Evolutionary conservation across 2,888 invertebrate species (phyloP).

Genomic region (Orgyia antiqua): DNA sequence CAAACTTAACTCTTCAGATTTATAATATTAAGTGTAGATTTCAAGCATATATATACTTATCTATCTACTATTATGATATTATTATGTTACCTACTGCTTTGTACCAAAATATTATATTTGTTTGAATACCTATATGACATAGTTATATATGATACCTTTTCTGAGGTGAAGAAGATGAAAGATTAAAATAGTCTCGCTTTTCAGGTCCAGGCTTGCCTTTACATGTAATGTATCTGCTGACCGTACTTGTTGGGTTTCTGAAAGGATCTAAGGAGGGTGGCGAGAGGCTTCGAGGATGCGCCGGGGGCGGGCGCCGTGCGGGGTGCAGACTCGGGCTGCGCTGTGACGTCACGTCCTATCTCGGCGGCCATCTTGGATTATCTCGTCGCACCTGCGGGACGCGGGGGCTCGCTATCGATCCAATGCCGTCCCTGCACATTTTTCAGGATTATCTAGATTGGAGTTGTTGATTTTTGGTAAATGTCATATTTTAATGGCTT

Average conservation of each 20-base stretch:
- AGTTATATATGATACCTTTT: no score
- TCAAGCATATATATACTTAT: no score
- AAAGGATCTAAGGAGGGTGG: constrained; percentile 78
- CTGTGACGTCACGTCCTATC: constrained; percentile 79
- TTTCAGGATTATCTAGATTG: constrained; percentile 60
- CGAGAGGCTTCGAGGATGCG: constrained; percentile 71
- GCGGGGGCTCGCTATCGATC: constrained; percentile 66
- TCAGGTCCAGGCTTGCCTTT: no score
- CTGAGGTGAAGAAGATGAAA: no score
- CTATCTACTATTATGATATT: no score
- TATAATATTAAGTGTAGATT: no score
- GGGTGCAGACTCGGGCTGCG: constrained; percentile 48
- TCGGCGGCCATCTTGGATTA: constrained; percentile 79
- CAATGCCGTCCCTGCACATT: constrained; percentile 61
- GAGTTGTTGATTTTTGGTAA: constrained; percentile 25
- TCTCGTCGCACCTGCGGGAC: constrained; percentile 77
- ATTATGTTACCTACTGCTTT: no score
- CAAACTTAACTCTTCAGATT: no score
- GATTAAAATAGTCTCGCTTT: no score
- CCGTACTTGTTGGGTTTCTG: constrained; percentile 63
- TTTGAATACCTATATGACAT: no score
- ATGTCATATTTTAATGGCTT: not conserved
- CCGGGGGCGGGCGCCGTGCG: constrained; percentile 43
- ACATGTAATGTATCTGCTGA: constrained; percentile 27
- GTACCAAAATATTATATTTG: no score